Evolutionary conservation across 1,140 invertebrate species (phyloP), one percentile per base, ranked within the genome.

Genomic region (Conopomorpha cramerella): DNA sequence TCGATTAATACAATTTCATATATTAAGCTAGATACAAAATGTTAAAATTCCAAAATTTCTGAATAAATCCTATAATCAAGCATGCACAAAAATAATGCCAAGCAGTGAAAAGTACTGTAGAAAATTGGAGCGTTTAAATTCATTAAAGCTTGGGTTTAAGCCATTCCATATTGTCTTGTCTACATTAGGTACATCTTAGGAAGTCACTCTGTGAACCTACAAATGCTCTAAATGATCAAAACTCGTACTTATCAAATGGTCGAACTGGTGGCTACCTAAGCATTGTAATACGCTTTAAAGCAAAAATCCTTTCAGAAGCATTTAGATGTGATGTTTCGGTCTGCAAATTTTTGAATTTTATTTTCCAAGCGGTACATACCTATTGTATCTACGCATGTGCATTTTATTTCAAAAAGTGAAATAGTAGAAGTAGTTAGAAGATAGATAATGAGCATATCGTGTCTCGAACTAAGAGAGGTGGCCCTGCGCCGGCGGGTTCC

Each of bases 1-100:
- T n/a, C n/a, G n/a, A n/a, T n/a, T n/a, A n/a, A n/a, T n/a, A n/a
- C n/a, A n/a, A n/a, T n/a, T n/a, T n/a, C n/a, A n/a, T n/a, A n/a
- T n/a, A n/a, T n/a, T n/a, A n/a, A n/a, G n/a, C n/a, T n/a, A n/a
- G n/a, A n/a, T n/a, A n/a, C n/a, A n/a, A n/a, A n/a, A n/a, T n/a
- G n/a, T n/a, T n/a, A n/a, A n/a, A n/a, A n/a, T n/a, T n/a, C n/a
- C n/a, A n/a, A n/a, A 49, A 60, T 58, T 54, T 52, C 54, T 60
- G 63, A 56, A 65, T 45, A 37, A 57, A 41, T 58, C 57, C 64
- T 65, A 60, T 55, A 40, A 71, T 52, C 55, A 63, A 45, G 55
- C 68, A 73, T 73, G 68, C 66, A 74, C 59, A 57, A 51, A 58
- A 56, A 52, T 60, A 70, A 70, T 74, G 70, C 66, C 62, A 74